Evolutionary conservation across 2,113 vertebrate genomes (phyloP), one percentile per base, ranked within the genome.

Genomic region (Rallus limicola): DNA sequence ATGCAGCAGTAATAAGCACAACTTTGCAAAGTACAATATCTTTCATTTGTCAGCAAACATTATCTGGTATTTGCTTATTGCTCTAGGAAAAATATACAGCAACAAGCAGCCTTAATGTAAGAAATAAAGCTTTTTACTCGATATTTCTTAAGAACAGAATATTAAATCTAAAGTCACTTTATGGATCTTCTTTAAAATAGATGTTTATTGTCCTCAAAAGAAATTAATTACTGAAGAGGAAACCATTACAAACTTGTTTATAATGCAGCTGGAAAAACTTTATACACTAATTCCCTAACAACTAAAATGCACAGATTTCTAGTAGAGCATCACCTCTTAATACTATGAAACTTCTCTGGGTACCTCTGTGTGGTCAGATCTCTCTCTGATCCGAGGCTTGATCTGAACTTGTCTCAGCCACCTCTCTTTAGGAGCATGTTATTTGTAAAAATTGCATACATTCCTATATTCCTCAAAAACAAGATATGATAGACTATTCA

Each of bases 361-460:
- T 75, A 90, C 36, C 82, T 96, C 96, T 80, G 50, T 23, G 74
- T 8, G 64, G 74, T 36, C 63, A 90, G 71, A 84, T 36, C 21
- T 82, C 58, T 48, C 92, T 94, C n/a, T 82, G 70, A 89, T 85
- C 82, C 80, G 87, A 67, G 69, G 86, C 84, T 40, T 80, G 93
- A 65, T 63, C 4, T 87, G 91, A 97, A 91, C 36, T 31, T 55
- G 52, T 42, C 74, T 87, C 71, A 86, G 64, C 52, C 52, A 15
- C 68, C 64, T 92, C 83, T 92, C 70, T 95, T 87, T 69, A 90
- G 63, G 94, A 88, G 72, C 70, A 48, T 9, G 29, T 69, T 62
- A 88, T 69, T 78, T 44, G 38, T 78, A 97, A 97, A 96, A 83
- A 76, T 55, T 85, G 50, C 82, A 36, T 67, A 53, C 74, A 52